Percentiles rank a stretch among this genome's conserved stretches.
Conservation (phyloP, 2,888 invertebrate genomes). For the Drosophila recens region DNA sequence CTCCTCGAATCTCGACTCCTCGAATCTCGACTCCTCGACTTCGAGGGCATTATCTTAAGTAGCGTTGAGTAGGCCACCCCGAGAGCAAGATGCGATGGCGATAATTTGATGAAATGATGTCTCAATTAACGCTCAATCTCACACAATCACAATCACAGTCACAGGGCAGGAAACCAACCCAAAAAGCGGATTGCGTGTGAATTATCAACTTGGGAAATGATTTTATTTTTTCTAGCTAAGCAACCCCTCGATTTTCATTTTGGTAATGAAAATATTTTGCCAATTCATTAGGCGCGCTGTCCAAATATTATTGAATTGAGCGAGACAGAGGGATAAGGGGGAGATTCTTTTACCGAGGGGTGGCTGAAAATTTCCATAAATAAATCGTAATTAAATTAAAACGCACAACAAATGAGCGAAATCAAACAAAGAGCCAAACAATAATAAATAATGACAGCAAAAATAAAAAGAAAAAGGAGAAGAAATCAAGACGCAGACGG, state of each 20-base stretch:
- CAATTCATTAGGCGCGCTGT: constrained; percentile 72
- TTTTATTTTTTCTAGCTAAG: constrained; percentile 16
- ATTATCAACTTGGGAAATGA: constrained; percentile 50
- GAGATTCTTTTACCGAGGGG: background rate
- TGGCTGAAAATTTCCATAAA: constrained; percentile 67
- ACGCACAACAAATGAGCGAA: constrained; percentile 66
- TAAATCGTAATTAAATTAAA: constrained; percentile 79
- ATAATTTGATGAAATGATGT: constrained; percentile 79
- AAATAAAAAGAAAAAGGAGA: constrained; percentile 27
- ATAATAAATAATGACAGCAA: constrained; percentile 75
- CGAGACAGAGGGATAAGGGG: background rate
- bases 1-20: background rate
- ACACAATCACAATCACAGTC: background rate
- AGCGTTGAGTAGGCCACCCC: constrained; percentile 61
- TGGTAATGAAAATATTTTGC: constrained; percentile 57
- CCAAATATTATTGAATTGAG: constrained; percentile 67
- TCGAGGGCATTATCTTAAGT: constrained; percentile 75
- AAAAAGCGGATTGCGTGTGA: constrained; percentile 59
- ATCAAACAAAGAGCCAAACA: constrained; percentile 67
- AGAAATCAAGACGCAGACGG: constrained; percentile 10
- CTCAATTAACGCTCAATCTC: constrained; percentile 67
- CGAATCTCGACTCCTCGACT: background rate
- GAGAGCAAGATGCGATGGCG: constrained; percentile 58
- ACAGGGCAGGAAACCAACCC: background rate
- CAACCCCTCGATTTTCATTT: constrained; percentile 47